These are phyloP conservation scores for Drosophila parvula DNA, from an alignment of 1,140 invertebrate genomes.

Conservation along the genomic window DNA sequence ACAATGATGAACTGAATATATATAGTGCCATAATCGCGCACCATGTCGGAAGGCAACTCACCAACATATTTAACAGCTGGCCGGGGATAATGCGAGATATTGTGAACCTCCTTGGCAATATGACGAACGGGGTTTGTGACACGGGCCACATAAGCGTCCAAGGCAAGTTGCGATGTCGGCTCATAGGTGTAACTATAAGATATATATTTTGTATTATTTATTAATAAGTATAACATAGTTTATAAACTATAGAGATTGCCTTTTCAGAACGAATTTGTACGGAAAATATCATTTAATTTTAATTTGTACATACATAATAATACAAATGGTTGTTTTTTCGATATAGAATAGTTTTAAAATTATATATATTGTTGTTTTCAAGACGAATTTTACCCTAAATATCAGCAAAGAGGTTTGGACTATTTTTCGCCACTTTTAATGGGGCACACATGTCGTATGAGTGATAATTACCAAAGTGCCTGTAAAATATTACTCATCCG, in stretches of 20 bases:
- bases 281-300: too few relatives aligned
- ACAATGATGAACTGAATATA: slow-evolving; percentile 33
- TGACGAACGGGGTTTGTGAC: slow-evolving; percentile 81
- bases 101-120: slow-evolving; percentile 79
- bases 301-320: too few relatives aligned
- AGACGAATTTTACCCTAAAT: background rate
- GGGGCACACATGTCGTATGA: slow-evolving; percentile 24
- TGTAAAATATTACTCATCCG: slow-evolving; percentile 21
- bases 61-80: slow-evolving; percentile 81
- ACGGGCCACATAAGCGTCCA: slow-evolving; percentile 79
- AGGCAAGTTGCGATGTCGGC: slow-evolving; percentile 70
- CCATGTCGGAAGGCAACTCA: slow-evolving; percentile 45
- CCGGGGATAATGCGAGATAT: slow-evolving; percentile 73
- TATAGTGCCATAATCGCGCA: slow-evolving; percentile 4
- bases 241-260: background rate
- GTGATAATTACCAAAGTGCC: slow-evolving; percentile 1
- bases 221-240: background rate
- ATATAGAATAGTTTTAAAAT: background rate
- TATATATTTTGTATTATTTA: background rate
- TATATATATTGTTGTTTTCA: background rate
- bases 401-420: background rate
- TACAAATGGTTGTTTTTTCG: background rate
- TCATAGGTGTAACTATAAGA: slow-evolving; percentile 61
- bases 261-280: background rate
- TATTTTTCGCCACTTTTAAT: background rate